Evolutionary conservation across 2,888 invertebrate species (phyloP).

Genomic region (Aethes cnicana): DNA sequence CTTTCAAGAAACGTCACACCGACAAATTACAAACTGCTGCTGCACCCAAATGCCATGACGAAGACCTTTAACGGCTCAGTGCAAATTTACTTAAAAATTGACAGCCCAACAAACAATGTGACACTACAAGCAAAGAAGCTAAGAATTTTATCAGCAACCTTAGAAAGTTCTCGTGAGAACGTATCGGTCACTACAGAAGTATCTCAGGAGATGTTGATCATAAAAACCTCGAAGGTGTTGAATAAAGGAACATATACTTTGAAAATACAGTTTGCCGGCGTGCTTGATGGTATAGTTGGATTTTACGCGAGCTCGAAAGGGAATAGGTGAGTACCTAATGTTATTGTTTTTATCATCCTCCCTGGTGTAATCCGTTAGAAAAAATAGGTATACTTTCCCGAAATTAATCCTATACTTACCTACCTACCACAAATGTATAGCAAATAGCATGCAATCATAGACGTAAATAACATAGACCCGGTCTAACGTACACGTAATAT

Average conservation of each 20-base stretch:
- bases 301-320: conserved; percentile 83
- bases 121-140: conserved; percentile 85
- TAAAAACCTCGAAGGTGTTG: conserved; percentile 57
- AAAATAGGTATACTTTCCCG: no score
- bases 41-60: conserved; percentile 84
- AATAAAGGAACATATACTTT: conserved; percentile 56
- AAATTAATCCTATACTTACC: no score
- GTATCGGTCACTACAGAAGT: conserved; percentile 37
- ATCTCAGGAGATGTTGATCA: conserved; percentile 52
- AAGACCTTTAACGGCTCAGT: conserved; percentile 83
- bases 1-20: conserved; percentile 84
- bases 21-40: conserved; percentile 84
- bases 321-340: conserved; percentile 62
- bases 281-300: conserved; percentile 77
- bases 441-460: no score
- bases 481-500: no score
- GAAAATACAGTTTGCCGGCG: conserved; percentile 76
- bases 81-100: conserved; percentile 67
- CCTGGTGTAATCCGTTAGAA: no score
- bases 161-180: conserved; percentile 40
- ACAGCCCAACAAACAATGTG: conserved; percentile 64
- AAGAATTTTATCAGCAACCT: conserved; percentile 57
- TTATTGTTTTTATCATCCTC: no score
- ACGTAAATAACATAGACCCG: no score
- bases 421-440: no score